A percentile compares a stretch with the other conserved stretches of the same genome.
phyloP scores from a whole-genome alignment of 1,140 invertebrate genomes.

The Hestina assimilis region DNA sequence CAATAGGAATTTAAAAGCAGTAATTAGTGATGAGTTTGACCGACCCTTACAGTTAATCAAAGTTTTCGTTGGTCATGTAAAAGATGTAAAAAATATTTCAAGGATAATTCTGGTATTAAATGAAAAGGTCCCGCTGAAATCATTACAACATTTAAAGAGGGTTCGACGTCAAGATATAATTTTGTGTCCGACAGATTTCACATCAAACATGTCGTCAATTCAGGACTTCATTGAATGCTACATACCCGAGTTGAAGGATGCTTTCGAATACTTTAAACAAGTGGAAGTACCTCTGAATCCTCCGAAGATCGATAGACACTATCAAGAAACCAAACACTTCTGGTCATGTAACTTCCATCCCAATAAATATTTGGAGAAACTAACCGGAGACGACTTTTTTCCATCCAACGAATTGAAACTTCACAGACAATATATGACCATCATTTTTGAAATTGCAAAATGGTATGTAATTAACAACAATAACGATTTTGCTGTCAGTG shows the following conservation, averaged over 20 bases:
- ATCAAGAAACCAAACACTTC: constrained; percentile 78
- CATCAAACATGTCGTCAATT: constrained; percentile 58
- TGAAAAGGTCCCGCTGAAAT: constrained; percentile 78
- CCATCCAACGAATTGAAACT: constrained; percentile 74
- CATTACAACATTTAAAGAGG: constrained; percentile 86
- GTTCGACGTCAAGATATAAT: constrained; percentile 82
- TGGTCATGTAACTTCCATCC: constrained; percentile 95
- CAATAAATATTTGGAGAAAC: constrained; percentile 83
- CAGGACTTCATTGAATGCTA: constrained; percentile 71
- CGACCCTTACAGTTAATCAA: constrained; percentile 76
- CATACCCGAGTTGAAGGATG: constrained; percentile 72
- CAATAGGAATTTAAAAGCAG: constrained; percentile 41
- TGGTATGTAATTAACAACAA: constrained; percentile 39
- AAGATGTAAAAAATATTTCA: constrained; percentile 82
- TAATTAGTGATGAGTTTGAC: constrained; percentile 66
- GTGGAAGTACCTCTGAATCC: constrained; percentile 80
- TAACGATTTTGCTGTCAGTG: constrained; percentile 8
- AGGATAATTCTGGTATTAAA: constrained; percentile 80
- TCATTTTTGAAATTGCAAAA: constrained; percentile 79
- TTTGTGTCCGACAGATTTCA: constrained; percentile 69
- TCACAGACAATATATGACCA: constrained; percentile 82
- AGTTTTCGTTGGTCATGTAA: constrained; percentile 81
- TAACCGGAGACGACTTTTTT: constrained; percentile 83
- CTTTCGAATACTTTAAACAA: constrained; percentile 79
- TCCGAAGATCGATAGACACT: constrained; percentile 85